These are phyloP conservation scores for Euthynnus affinis DNA, from an alignment of 2,797 vertebrate species.

Conservation along the genomic window DNA sequence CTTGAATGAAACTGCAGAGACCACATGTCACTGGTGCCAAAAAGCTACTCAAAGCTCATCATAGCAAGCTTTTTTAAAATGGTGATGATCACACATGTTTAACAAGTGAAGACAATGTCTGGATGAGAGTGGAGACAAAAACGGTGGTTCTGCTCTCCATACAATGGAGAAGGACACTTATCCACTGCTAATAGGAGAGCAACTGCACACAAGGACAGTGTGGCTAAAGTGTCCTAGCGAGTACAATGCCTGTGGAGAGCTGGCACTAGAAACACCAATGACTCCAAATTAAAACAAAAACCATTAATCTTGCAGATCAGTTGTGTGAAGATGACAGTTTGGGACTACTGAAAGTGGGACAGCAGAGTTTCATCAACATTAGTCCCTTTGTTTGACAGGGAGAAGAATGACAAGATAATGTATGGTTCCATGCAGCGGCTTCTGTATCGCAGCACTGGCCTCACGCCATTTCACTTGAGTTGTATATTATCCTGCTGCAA, in stretches of 20 bases:
- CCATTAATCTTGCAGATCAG: conserved; percentile 42
- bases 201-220: conserved; percentile 10
- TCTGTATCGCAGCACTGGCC: conserved; percentile 45
- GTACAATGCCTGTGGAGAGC: conserved; percentile 13
- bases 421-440: conserved; percentile 32
- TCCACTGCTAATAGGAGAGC: not conserved
- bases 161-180: conserved; percentile 1
- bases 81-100: not conserved
- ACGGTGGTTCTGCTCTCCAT: no score
- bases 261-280: conserved; percentile 14
- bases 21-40: not conserved
- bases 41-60: conserved; percentile 17
- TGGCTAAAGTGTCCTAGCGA: conserved; percentile 11
- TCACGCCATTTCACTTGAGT: conserved; percentile 40
- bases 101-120: no score
- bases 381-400: conserved; percentile 47
- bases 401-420: conserved; percentile 47
- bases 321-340: conserved; percentile 40
- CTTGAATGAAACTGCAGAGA: conserved; percentile 6
- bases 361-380: conserved; percentile 18
- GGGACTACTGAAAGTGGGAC: conserved; percentile 43
- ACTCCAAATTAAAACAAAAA: conserved; percentile 46
- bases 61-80: not conserved
- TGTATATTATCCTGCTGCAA: conserved; percentile 62
- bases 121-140: conserved; percentile 20